A percentile compares a stretch with the other conserved stretches of the same genome.
phyloP scores from a whole-genome alignment of 2,797 vertebrate genomes.

The Coracias cyanogaster region DNA sequence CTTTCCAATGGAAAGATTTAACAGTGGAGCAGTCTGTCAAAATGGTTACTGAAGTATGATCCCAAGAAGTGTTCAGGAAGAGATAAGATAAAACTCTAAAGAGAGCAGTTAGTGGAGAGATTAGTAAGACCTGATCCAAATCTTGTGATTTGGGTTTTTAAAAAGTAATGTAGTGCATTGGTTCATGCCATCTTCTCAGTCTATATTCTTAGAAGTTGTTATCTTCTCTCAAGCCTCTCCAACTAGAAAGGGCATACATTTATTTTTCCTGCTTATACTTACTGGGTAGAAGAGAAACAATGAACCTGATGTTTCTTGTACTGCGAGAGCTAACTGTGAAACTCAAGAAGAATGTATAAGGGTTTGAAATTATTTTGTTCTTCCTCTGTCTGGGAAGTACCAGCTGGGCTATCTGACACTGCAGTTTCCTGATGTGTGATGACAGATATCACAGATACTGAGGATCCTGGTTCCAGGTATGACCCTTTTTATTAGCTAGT shows the following conservation, averaged over 20 bases:
- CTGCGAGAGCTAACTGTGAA: not conserved
- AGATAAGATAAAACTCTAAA: not conserved
- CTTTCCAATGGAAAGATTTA: slow-evolving; percentile 4
- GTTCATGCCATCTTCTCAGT: not conserved
- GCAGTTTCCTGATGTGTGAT: not conserved
- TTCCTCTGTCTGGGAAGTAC: not conserved
- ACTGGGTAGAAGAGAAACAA: not conserved
- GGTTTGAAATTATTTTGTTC: not conserved
- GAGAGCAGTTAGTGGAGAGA: not conserved
- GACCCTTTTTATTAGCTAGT: not conserved
- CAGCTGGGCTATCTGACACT: not conserved
- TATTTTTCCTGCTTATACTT: not conserved
- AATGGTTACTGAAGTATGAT: not conserved
- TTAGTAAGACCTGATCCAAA: not conserved
- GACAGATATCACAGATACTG: not conserved
- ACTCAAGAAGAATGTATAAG: not conserved
- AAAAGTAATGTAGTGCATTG: not conserved
- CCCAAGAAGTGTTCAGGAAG: not conserved
- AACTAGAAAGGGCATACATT: not conserved
- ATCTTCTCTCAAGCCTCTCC: not conserved
- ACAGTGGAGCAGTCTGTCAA: not conserved
- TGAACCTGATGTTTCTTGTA: not conserved
- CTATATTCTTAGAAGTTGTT: not conserved
- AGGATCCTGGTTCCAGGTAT: not conserved
- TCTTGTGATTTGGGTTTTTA: not conserved